Evolutionary conservation across 2,888 invertebrate genomes (phyloP).

Genomic region (Arrhopalites spinosus): DNA sequence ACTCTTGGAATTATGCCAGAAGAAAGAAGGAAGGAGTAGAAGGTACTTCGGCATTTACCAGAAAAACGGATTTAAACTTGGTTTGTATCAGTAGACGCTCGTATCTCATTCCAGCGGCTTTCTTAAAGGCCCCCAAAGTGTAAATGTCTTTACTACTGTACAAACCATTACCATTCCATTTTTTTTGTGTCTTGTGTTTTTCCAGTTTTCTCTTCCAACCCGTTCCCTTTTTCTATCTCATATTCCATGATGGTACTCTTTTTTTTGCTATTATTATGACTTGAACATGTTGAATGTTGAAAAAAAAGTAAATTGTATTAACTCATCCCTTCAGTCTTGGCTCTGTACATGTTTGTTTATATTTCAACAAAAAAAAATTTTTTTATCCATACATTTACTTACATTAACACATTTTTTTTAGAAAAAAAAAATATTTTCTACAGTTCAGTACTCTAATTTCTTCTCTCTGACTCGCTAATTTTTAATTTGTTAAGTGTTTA

Average conservation of each 20-base stretch:
- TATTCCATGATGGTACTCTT: conserved; percentile 13
- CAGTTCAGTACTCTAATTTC: too few species aligned
- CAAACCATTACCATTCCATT: background rate
- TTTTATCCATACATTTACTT: too few species aligned
- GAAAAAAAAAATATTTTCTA: too few species aligned
- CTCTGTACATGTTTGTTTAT: too few species aligned
- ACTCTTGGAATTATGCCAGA: conserved; percentile 41
- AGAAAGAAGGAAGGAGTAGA: background rate
- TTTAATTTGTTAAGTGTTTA: too few species aligned
- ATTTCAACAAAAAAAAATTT: too few species aligned
- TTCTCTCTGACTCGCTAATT: too few species aligned
- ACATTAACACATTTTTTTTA: background rate
- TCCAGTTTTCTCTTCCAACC: conserved; percentile 13
- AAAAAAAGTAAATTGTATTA: too few species aligned
- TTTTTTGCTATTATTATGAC: too few species aligned
- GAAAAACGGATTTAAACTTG: conserved; percentile 34
- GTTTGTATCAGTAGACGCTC: conserved; percentile 31
- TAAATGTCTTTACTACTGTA: conserved; percentile 13
- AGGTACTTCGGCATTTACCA: conserved; percentile 1
- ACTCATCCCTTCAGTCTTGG: too few species aligned
- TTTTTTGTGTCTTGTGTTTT: background rate
- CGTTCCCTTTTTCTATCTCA: background rate
- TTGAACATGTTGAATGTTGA: too few species aligned
- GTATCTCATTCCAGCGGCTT: conserved; percentile 30
- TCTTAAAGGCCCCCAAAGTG: conserved; percentile 16